phyloP scores from a whole-genome alignment of 1,140 invertebrate species.

The Chlorops oryzae region DNA sequence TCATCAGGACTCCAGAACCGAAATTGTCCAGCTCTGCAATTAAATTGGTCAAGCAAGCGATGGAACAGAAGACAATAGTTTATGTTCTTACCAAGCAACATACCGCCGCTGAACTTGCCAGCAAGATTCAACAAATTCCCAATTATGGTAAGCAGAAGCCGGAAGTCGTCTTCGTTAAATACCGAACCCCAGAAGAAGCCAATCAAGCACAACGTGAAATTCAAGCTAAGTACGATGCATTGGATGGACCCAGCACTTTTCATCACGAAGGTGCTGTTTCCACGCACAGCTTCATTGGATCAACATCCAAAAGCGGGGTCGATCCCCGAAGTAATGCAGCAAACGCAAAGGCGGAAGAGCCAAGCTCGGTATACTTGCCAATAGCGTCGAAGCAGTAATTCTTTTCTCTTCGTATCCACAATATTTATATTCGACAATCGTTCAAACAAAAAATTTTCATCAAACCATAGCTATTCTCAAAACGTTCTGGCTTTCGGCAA shows the following conservation, averaged over 20 bases:
- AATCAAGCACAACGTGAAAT: constrained; percentile 18
- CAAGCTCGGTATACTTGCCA: no score
- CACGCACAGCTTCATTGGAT: constrained; percentile 9
- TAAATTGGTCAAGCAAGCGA: constrained; percentile 10
- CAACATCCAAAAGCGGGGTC: no score
- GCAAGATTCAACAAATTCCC: constrained; percentile 10
- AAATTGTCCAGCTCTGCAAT: constrained; percentile 6
- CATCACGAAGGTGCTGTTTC: constrained; percentile 8
- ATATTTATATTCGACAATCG: no score
- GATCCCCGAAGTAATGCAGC: no score
- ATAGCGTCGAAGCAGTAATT: no score
- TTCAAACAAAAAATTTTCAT: no score
- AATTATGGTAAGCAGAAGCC: constrained; percentile 47
- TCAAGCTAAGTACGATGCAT: constrained; percentile 16
- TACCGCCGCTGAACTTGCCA: constrained; percentile 6
- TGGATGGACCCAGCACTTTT: constrained; percentile 14
- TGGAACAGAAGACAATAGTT: constrained; percentile 44
- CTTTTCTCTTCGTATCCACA: no score
- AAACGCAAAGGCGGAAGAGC: no score
- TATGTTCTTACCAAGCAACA: constrained; percentile 68
- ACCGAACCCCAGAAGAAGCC: constrained; percentile 56
- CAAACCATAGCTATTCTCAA: no score
- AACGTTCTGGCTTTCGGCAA: no score
- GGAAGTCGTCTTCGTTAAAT: constrained; percentile 65
- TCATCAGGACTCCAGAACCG: constrained; percentile 16